Evolutionary conservation across 2,888 invertebrate genomes (phyloP), one percentile per base, ranked within the genome.

Genomic region (Lochmaea crataegi): DNA sequence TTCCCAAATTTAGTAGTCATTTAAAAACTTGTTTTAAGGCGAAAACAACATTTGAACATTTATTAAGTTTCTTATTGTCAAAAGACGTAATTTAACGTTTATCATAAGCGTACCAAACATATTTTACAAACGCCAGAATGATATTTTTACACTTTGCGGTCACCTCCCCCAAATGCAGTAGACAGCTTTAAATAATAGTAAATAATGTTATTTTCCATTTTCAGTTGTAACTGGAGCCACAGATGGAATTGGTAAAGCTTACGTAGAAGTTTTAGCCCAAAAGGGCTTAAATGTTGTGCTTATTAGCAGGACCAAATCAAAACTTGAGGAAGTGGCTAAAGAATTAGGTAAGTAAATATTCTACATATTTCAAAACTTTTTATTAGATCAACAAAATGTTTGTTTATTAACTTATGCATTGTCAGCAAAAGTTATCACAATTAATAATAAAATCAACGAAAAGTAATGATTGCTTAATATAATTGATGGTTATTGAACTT

Each of bases 221-320:
- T 86, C 91, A 94, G 95, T 96, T 81, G 88, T 96, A 14, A 96
- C 96, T 16, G 96, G 96, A 12, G 92, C 94, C 14, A 96, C 96
- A 0, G 96, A 96, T 88, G 96, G 96, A 4, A 92, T 97, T 76
- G 96, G 96, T 76, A 96, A 95, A 86, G 94, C 95, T 22, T 96
- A 94, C 83, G 95, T 94, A 0, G 90, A 90, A 84, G 90, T 92
- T 84, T 87, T 96, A 79, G 96, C 96, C 0, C 88, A 91, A 68
- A 90, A 90, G 73, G 95, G 95, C 68, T 87, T 96, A 77, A 92
- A 94, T 83, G 89, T 96, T 56, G 90, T 96, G 22, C 88, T 97
- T 73, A 91, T 97, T 76, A 96, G 96, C 82, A 90, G 96, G 79
- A 93, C 92, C 0, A 84, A 91, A 82, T 88, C 90, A 1, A 96